Evolutionary conservation across 2,888 invertebrate species (phyloP).

Genomic region (Lathronympha strigana): DNA sequence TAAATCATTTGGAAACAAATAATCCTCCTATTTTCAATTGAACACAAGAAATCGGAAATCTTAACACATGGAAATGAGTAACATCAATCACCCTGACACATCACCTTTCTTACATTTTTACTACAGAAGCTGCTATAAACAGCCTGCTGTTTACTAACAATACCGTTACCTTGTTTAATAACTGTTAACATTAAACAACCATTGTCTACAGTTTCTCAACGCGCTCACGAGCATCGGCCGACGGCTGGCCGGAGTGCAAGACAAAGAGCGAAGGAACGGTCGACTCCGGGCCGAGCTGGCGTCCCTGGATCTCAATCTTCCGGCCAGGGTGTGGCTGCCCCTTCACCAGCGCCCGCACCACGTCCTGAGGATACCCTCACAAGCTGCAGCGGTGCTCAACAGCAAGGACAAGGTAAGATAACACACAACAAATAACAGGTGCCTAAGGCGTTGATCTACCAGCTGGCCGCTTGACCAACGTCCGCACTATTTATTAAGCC

Average conservation of each 20-base stretch:
- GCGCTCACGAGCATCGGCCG: constrained; percentile 75
- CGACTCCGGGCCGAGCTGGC: constrained; percentile 96
- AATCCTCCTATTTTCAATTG: too few relatives aligned
- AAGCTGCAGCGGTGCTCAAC: constrained; percentile 98
- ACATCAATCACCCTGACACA: too few relatives aligned
- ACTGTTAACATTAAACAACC: constrained; percentile 1
- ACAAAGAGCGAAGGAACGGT: constrained; percentile 94
- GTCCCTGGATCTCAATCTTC: constrained; percentile 97
- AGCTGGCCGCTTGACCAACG: too few relatives aligned
- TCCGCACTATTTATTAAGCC: too few relatives aligned
- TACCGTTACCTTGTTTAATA: neutral
- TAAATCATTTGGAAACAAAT: too few relatives aligned
- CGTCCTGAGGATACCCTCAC: constrained; percentile 98
- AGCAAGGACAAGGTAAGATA: constrained; percentile 94
- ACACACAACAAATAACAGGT: neutral
- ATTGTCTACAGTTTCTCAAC: constrained; percentile 68
- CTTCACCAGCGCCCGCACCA: constrained; percentile 95
- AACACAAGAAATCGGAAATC: too few relatives aligned
- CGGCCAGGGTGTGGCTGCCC: constrained; percentile 99
- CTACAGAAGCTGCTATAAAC: too few relatives aligned
- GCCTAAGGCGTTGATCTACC: too few relatives aligned
- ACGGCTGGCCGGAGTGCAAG: constrained; percentile 72
- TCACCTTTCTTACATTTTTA: too few relatives aligned
- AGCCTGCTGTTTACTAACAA: neutral
- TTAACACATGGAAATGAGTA: too few relatives aligned